Evolutionary conservation across 2,113 vertebrate species (phyloP), one percentile per base, ranked within the genome.

Genomic region (Rostratula benghalensis): DNA sequence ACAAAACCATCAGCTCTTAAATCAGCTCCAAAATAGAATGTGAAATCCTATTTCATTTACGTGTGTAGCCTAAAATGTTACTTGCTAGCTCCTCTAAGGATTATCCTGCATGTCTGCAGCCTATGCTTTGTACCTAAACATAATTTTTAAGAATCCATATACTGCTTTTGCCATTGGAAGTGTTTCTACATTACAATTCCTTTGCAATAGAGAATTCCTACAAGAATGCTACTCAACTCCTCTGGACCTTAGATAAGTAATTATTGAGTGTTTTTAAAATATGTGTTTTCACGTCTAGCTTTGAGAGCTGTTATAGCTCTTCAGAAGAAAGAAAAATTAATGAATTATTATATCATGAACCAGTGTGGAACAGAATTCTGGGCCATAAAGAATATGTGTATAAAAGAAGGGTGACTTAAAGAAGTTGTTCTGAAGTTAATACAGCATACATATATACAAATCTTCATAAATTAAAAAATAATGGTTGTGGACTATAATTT

Each of bases 391-490:
- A 74, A 4, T n/a, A 46, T 6, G 2, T 10, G 59, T 5, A 1
- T 64, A 85, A 87, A 94, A 90, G 63, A 86, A 90, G 31, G 27
- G 23, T 57, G 59, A 28, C 35, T 94, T 93, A 68, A 57, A 89
- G 20, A 93, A 91, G n/a, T 77, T 85, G 81, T 35, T 96, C 71
- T 95, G 54, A 96, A 87, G 68, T 89, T 91, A 91, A 93, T 92
- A 90, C 37, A 74, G 51, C 41, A 68, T 39, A 63, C 51, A 80
- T 74, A 27, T 73, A 92, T 65, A 73, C 53, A 95, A 81, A 90
- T 86, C 64, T 90, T 70, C 45, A 85, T 85, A 86, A 92, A 74
- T 68, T 53, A 73, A 96, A 96, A 46, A 95, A 71, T 33, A 95
- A 87, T 93, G 25, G 35, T 81, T 93, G 35, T 56, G 51, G 68